Evolutionary conservation across 2,113 vertebrate genomes (phyloP), one percentile per base, ranked within the genome.

Genomic region (Muscicapa adusta): DNA sequence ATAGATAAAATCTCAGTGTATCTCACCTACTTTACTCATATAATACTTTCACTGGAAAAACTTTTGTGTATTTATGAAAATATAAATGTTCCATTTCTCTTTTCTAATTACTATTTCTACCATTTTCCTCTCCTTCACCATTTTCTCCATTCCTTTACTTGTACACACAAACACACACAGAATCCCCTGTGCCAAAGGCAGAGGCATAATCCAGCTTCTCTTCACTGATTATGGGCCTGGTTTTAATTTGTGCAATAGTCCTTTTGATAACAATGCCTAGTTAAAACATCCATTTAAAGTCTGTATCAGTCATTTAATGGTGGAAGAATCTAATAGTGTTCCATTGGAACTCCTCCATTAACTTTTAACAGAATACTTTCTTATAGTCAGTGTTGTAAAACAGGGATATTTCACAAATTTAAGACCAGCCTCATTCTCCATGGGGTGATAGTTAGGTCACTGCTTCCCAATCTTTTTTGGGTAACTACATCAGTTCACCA

Each of bases 271-370:
- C 98, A 97, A 97, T 66, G 94, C 92, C 97, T 97, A 97, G 96
- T 97, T 97, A 98, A 96, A 98, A 96, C 87, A 96, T 89, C 94
- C 97, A 98, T 98, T 98, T 97, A 95, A 98, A 98, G 95, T 97
- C 97, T 97, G 79, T 50, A 97, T 95, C 95, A 96, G 91, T 94
- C 97, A 97, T 95, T 98, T 97, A 98, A 97, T 96, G 95, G 91
- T 89, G 95, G 95, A 95, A 95, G 96, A 97, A 97, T 95, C 97
- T 98, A 98, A 97, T 96, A 96, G 95, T 94, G 93, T 97, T 97
- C 92, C 95, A 91, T 83, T 89, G 94, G 77, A 97, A 93, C 96
- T 94, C 96, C 96, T 97, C 94, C 97, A 97, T 97, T 98, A 98
- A 97, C 97, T 98, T 98, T 97, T 97, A 96, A 97, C 96, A 96